Evolutionary conservation across 1,140 invertebrate species (phyloP), one percentile per base, ranked within the genome.

Genomic region (Atta colombica): DNA sequence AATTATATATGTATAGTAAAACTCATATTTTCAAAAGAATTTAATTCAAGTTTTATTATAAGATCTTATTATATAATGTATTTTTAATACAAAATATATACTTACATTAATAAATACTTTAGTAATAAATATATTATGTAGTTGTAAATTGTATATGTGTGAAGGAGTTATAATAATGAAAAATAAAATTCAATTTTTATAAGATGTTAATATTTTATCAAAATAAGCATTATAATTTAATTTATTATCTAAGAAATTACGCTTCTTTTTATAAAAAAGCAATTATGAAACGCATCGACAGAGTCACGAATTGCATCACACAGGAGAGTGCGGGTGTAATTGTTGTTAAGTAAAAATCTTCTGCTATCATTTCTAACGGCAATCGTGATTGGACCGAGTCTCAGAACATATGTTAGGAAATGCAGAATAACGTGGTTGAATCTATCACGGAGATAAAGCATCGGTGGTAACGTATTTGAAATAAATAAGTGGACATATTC

Each of bases 321-420:
- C 28, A 10, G 31, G 31, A 16, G 31, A 66, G 31, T 10, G 21
- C 49, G 16, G 5, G 68, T 35, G 31, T 25, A 8, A 25, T 45
- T 31, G 45, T 51, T 14, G 35, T 16, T 21, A 53, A 28, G 21
- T 71, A 82, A 82, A 82, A 82, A 60, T 72, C 53, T 14, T n/a
- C 45, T 1, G 66, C 51, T 58, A 69, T 31, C 35, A 72, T 49
- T 25, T 60, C 53, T 49, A 60, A 72, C 35, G 35, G 66, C 35
- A 35, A 21, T 60, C 66, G 78, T 71, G 78, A 82, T 53, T 45
- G 77, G 31, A 49, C 45, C 60, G 63, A 68, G 77, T 68, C 63
- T 28, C 49, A 8, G 35, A 49, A 82, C 78, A 82, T 16, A 49
- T 82, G 78, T 82, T 82, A 49, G 53, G 51, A 82, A 82, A 80